phyloP scores from a whole-genome alignment of 2,888 invertebrate species.

The Hypomecis atomaria region DNA sequence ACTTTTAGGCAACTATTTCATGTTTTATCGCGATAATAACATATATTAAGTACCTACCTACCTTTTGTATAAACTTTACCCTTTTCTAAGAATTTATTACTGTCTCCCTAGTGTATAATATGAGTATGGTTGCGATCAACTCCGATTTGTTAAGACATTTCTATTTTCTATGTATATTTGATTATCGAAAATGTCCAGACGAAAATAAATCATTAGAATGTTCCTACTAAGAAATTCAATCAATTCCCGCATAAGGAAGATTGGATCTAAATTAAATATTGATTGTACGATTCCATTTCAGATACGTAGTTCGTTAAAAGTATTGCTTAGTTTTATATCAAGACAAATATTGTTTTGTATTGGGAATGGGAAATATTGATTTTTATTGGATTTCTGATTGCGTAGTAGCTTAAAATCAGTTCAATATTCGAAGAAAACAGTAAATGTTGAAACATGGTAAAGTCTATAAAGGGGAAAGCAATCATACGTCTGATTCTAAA shows the following conservation, averaged over 20 bases:
- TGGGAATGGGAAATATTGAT: slow-evolving; percentile 16
- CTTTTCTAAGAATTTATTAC: slow-evolving; percentile 50
- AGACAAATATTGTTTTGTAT: slow-evolving; percentile 4
- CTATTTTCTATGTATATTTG: slow-evolving; percentile 12
- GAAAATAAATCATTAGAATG: slow-evolving; percentile 23
- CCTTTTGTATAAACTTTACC: slow-evolving; percentile 57
- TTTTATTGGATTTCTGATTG: not conserved
- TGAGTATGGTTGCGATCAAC: slow-evolving; percentile 10
- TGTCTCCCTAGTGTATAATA: slow-evolving; percentile 16
- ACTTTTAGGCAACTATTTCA: slow-evolving; percentile 85
- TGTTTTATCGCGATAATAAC: slow-evolving; percentile 82
- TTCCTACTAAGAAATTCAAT: slow-evolving; percentile 29
- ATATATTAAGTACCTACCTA: slow-evolving; percentile 57
- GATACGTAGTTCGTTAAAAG: slow-evolving; percentile 32
- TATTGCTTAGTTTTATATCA: slow-evolving; percentile 22
- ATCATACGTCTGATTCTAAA: slow-evolving; percentile 70
- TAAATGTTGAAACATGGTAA: slow-evolving; percentile 49
- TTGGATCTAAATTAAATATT: slow-evolving; percentile 40
- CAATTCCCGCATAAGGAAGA: slow-evolving; percentile 33
- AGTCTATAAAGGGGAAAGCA: slow-evolving; percentile 63
- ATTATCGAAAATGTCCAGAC: slow-evolving; percentile 15
- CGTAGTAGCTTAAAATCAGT: slow-evolving; percentile 28
- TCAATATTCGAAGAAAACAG: slow-evolving; percentile 39
- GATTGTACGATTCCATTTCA: slow-evolving; percentile 36
- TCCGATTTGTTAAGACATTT: slow-evolving; percentile 10